phyloP scores from a whole-genome alignment of 2,797 vertebrate species.

The Eulemur rubriventer region DNA sequence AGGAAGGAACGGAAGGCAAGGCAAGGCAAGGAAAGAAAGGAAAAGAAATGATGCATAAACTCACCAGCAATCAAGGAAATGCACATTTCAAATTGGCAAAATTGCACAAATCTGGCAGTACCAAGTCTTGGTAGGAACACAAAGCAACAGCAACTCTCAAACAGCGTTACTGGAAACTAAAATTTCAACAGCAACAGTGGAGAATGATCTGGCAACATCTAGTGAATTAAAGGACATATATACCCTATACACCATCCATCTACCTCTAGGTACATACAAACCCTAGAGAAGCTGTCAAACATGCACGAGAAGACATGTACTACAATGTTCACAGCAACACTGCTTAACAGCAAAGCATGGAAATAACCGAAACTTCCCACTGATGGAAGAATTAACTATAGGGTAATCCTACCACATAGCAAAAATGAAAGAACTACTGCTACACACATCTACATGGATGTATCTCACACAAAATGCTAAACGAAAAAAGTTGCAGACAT shows the following conservation, averaged over 20 bases:
- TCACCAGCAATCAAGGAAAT: background rate
- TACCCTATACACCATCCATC: background rate
- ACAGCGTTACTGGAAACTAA: background rate
- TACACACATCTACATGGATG: background rate
- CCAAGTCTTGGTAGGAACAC: background rate
- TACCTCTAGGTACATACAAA: background rate
- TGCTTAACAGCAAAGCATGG: background rate
- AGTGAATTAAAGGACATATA: background rate
- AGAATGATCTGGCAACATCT: background rate
- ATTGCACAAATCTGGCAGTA: background rate
- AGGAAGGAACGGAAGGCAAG: too few relatives aligned
- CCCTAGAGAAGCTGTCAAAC: background rate
- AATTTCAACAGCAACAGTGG: background rate
- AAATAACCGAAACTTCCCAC: background rate
- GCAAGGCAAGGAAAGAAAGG: background rate
- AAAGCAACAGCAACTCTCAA: background rate
- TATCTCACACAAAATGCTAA: background rate
- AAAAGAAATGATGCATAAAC: background rate
- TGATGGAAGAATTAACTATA: background rate
- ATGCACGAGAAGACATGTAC: background rate
- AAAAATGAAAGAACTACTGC: background rate
- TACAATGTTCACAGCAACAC: background rate
- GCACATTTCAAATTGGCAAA: constrained; percentile 17
- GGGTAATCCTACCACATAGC: background rate
- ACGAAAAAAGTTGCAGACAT: background rate